phyloP scores from a whole-genome alignment of 1,140 invertebrate species.

The Calliopsis andreniformis region DNA sequence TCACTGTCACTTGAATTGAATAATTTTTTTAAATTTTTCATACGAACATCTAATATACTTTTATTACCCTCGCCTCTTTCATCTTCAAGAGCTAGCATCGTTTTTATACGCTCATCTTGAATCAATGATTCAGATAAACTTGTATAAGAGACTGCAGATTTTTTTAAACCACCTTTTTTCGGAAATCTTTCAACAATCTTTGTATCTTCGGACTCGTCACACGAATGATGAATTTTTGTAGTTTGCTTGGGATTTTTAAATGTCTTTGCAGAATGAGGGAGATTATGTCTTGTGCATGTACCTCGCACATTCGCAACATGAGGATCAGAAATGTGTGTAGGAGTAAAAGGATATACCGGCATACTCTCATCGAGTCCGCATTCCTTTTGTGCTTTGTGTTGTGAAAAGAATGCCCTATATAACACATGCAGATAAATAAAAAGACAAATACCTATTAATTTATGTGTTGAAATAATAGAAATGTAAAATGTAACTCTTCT shows the following conservation, averaged over 20 bases:
- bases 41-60: conserved; percentile 80
- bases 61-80: conserved; percentile 79
- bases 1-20: conserved; percentile 9
- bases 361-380: conserved; percentile 71
- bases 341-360: conserved; percentile 61
- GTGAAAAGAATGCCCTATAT: conserved; percentile 72
- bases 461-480: background rate
- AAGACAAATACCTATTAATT: conserved; percentile 65
- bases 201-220: background rate
- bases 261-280: background rate
- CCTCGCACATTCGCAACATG: conserved; percentile 1
- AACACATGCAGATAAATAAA: conserved; percentile 67
- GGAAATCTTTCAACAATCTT: background rate
- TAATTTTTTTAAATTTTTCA: conserved; percentile 82
- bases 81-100: conserved; percentile 83
- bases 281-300: conserved; percentile 23
- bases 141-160: conserved; percentile 54
- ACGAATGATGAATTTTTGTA: background rate
- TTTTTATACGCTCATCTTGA: conserved; percentile 76
- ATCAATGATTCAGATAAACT: conserved; percentile 71
- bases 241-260: background rate
- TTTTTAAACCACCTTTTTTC: background rate
- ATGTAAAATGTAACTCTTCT: background rate
- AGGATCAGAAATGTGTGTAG: conserved; percentile 41
- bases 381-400: conserved; percentile 67